Evolutionary conservation across 2,797 vertebrate species (phyloP).

Genomic region (Cuculus canorus): DNA sequence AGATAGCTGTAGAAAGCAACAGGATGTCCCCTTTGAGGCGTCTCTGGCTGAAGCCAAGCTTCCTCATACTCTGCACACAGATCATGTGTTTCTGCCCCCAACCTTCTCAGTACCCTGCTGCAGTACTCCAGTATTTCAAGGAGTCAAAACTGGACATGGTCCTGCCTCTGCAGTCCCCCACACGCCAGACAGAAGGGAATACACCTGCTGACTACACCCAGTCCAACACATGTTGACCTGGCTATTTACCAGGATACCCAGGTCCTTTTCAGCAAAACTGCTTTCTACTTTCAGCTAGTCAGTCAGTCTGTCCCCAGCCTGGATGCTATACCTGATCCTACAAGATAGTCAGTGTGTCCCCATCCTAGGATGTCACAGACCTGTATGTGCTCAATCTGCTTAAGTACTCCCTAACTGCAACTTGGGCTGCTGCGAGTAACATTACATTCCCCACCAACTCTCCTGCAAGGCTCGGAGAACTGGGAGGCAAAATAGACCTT

Average conservation of each 20-base stretch:
- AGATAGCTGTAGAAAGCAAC: background rate
- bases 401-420: too few species aligned
- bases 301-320: background rate
- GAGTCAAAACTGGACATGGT: background rate
- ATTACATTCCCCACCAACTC: background rate
- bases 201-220: background rate
- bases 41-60: background rate
- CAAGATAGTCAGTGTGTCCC: background rate
- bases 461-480: background rate
- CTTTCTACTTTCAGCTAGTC: background rate
- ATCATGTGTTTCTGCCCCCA: fast-evolving
- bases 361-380: background rate
- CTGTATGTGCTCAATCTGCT: background rate
- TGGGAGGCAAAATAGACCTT: background rate
- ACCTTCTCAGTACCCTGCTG: background rate
- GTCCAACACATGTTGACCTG: fast-evolving
- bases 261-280: background rate
- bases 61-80: background rate
- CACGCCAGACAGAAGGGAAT: fast-evolving
- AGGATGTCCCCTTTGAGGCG: background rate
- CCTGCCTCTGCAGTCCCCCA: background rate
- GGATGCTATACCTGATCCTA: fast-evolving
- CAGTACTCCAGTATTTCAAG: background rate
- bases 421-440: background rate
- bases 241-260: background rate